Percentiles rank a stretch among this genome's conserved stretches.
Evolutionary conservation across 2,888 invertebrate species (phyloP).

Genomic region (Alcis repandata): DNA sequence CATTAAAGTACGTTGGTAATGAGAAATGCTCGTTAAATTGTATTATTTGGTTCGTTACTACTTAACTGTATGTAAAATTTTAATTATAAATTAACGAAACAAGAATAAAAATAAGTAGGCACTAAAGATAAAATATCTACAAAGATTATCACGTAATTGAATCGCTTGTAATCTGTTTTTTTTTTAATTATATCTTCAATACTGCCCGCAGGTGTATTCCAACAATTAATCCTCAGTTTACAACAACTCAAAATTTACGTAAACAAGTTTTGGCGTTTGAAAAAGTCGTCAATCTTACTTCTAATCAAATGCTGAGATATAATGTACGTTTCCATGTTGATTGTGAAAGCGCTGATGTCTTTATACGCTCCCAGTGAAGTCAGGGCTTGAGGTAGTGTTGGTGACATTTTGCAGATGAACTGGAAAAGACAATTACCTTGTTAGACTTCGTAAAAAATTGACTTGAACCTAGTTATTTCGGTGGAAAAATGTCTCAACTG

Average conservation of each 20-base stretch:
- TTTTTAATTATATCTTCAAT: no score
- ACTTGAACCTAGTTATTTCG: no score
- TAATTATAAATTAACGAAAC: constrained; percentile 2
- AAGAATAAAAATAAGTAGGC: background rate
- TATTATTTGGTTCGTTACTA: constrained; percentile 21
- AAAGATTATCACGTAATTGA: background rate
- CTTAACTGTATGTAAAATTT: background rate
- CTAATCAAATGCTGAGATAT: constrained; percentile 86
- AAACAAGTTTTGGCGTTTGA: constrained; percentile 82
- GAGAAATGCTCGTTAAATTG: constrained; percentile 15
- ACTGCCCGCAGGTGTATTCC: constrained; percentile 4
- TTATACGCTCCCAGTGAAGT: constrained; percentile 78
- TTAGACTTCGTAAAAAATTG: no score
- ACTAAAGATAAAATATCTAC: background rate
- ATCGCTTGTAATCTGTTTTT: background rate
- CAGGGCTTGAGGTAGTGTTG: constrained; percentile 86
- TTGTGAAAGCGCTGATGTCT: constrained; percentile 71
- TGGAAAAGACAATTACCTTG: constrained; percentile 76
- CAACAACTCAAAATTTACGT: constrained; percentile 3
- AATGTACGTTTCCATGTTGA: constrained; percentile 75
- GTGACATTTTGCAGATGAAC: constrained; percentile 89
- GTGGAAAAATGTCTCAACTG: no score
- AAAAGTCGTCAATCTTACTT: constrained; percentile 87
- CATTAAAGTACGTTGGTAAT: constrained; percentile 23
- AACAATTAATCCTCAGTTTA: background rate